phyloP scores from a whole-genome alignment of 2,797 vertebrate genomes.

The Eptatretus atami region DNA sequence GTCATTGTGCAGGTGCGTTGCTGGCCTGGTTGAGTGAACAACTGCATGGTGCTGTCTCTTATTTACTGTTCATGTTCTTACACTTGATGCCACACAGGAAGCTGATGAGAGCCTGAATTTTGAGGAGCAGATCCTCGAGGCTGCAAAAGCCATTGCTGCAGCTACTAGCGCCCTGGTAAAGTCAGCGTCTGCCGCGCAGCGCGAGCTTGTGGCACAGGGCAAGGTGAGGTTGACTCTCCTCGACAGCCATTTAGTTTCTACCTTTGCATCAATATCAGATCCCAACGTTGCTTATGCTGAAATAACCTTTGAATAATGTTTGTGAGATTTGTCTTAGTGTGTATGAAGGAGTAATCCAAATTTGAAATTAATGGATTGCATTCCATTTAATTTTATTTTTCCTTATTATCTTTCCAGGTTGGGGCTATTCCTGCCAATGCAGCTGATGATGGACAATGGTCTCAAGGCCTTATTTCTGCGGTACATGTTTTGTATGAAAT shows the following conservation, averaged over 20 bases:
- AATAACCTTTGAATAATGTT: neutral
- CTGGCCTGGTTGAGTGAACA: too few relatives aligned
- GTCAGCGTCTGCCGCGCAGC: constrained; percentile 83
- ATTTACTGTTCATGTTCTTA: too few relatives aligned
- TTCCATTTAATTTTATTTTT: constrained; percentile 2
- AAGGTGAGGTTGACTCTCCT: constrained; percentile 31
- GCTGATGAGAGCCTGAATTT: constrained; percentile 90
- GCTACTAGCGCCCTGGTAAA: constrained; percentile 88
- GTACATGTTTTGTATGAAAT: neutral
- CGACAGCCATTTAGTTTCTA: neutral
- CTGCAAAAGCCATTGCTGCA: constrained; percentile 82
- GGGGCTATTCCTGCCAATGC: constrained; percentile 80
- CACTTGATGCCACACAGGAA: constrained; percentile 25
- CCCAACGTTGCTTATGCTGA: neutral
- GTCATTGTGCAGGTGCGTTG: too few relatives aligned
- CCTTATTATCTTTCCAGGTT: constrained; percentile 21
- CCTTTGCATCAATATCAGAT: neutral
- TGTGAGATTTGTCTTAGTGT: neutral
- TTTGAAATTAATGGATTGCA: too few relatives aligned
- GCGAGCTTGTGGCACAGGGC: constrained; percentile 83
- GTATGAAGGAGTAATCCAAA: neutral
- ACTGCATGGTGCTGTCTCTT: too few relatives aligned
- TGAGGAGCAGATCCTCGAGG: constrained; percentile 92
- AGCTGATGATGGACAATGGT: constrained; percentile 88
- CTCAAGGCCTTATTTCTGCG: constrained; percentile 82